Conservation (phyloP, 2,888 invertebrate genomes). For the Cetonia aurata region DNA sequence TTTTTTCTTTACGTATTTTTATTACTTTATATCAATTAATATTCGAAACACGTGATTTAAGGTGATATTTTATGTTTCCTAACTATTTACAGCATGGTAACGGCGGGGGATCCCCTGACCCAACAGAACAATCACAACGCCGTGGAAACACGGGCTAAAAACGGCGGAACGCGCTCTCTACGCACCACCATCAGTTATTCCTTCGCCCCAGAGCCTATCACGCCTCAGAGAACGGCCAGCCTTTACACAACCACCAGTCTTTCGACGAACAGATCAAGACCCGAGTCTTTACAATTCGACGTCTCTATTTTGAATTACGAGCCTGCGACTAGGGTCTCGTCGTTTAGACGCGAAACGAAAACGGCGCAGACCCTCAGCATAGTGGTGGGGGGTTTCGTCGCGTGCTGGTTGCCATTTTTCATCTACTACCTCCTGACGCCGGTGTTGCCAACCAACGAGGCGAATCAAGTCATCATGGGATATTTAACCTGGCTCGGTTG, state of each 20-base stretch:
- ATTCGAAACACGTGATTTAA: too few relatives aligned
- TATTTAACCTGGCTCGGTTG: constrained; percentile 90
- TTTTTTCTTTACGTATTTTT: constrained; percentile 49
- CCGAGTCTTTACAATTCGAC: constrained; percentile 70
- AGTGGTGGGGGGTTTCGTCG: constrained; percentile 89
- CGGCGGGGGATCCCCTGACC: constrained; percentile 42
- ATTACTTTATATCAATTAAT: constrained; percentile 12
- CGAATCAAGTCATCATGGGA: constrained; percentile 73
- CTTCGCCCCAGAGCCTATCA: constrained; percentile 58
- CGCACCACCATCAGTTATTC: constrained; percentile 61
- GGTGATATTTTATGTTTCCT: constrained; percentile 1
- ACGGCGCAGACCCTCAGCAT: constrained; percentile 89
- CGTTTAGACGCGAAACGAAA: constrained; percentile 84
- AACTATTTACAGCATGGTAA: constrained; percentile 41
- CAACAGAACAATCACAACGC: constrained; percentile 49
- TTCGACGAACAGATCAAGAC: constrained; percentile 65
- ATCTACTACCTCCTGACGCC: constrained; percentile 85
- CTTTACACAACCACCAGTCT: constrained; percentile 59
- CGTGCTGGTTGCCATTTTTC: constrained; percentile 92
- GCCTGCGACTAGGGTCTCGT: constrained; percentile 72
- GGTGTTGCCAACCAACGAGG: constrained; percentile 74
- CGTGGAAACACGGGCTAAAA: constrained; percentile 51
- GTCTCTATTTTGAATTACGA: constrained; percentile 70
- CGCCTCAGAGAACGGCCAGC: constrained; percentile 59
- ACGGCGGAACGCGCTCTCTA: constrained; percentile 57